phyloP scores from a whole-genome alignment of 2,797 vertebrate genomes.

The Nyctibius grandis region DNA sequence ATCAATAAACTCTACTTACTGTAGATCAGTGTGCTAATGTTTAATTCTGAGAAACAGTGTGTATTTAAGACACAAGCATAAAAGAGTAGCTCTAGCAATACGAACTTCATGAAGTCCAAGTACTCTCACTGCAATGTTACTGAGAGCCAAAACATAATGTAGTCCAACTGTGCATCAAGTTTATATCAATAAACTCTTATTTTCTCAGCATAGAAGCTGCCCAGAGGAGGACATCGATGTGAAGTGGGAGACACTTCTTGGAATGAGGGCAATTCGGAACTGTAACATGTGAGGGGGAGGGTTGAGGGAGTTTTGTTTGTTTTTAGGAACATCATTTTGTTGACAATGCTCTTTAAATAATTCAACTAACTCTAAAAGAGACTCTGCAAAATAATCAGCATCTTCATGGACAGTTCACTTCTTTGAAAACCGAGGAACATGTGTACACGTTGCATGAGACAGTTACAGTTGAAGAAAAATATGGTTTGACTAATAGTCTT shows the following conservation, averaged over 20 bases:
- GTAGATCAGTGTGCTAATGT: not conserved
- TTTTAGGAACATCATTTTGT: not conserved
- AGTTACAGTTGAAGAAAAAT: slow-evolving; percentile 52
- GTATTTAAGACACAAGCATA: not conserved
- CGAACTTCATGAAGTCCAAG: not conserved
- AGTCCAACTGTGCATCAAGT: not conserved
- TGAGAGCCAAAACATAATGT: not conserved
- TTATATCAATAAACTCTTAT: not conserved
- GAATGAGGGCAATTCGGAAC: not conserved
- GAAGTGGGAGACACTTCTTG: not conserved
- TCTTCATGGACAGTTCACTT: not conserved
- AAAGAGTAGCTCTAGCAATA: not conserved
- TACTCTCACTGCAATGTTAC: not conserved
- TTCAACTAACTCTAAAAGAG: not conserved
- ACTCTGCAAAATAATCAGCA: not conserved
- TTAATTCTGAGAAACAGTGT: not conserved
- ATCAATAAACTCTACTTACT: not conserved
- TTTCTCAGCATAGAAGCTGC: not conserved
- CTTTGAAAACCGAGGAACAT: not conserved
- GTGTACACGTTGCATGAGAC: not conserved
- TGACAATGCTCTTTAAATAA: not conserved
- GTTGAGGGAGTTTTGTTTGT: not conserved
- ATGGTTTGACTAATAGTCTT: slow-evolving; percentile 40
- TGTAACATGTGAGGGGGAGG: fast-evolving
- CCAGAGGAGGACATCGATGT: not conserved